These are phyloP conservation scores for Catharus minimus DNA, from an alignment of 2,113 vertebrate species.

Conservation along the genomic window DNA sequence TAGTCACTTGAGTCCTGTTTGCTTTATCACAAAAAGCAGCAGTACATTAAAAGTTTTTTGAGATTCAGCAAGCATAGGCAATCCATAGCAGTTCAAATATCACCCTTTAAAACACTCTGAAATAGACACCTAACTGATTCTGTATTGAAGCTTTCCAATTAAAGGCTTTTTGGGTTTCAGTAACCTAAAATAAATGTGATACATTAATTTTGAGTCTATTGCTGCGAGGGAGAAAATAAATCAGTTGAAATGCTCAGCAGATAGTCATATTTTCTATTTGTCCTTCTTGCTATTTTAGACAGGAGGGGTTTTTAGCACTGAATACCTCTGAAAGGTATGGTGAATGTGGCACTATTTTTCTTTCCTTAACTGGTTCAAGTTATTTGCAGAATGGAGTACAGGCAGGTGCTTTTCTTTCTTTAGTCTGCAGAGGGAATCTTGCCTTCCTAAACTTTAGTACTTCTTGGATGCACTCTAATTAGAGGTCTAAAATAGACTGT, in stretches of 20 bases:
- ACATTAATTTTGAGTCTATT: neutral
- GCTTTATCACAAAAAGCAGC: neutral
- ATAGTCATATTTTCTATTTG: neutral
- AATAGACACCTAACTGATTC: neutral
- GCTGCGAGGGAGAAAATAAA: neutral
- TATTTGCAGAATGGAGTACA: neutral
- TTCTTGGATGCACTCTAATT: slow-evolving; percentile 1
- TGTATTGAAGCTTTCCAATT: neutral
- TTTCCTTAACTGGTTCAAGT: neutral
- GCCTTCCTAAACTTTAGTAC: neutral
- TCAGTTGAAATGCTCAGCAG: neutral
- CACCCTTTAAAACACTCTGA: neutral
- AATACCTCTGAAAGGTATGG: neutral
- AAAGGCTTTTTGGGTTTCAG: neutral
- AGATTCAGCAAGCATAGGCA: neutral
- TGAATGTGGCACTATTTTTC: neutral
- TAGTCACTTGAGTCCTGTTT: neutral
- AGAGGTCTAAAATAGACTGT: neutral
- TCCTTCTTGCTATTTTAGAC: neutral
- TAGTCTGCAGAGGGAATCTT: neutral
- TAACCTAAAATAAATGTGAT: neutral
- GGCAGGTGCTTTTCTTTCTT: neutral
- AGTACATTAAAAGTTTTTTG: neutral
- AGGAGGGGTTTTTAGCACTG: neutral
- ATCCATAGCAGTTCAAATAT: neutral